phyloP scores from a whole-genome alignment of 1,140 invertebrate genomes.

The Lineus longissimus region DNA sequence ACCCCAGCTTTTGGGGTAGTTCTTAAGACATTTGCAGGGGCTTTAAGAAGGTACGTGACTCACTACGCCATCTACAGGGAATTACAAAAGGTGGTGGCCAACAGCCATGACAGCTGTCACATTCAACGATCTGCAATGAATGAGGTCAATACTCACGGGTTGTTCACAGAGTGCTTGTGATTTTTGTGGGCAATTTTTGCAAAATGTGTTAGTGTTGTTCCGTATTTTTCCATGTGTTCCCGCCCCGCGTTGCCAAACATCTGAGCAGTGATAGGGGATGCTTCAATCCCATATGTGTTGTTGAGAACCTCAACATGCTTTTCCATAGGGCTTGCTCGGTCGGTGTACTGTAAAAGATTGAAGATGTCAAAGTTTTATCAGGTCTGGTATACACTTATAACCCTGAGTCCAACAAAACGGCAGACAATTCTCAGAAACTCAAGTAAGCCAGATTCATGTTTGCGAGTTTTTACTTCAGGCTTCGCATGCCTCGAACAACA shows the following conservation, averaged over 20 bases:
- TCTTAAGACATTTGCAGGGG: too few relatives aligned
- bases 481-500: too few relatives aligned
- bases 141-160: conserved; percentile 67
- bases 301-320: conserved; percentile 84
- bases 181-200: conserved; percentile 98
- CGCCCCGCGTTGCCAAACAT: conserved; percentile 94
- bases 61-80: too few relatives aligned
- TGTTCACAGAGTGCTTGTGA: conserved; percentile 93
- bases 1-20: too few relatives aligned
- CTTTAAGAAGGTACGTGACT: too few relatives aligned
- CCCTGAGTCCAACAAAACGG: not conserved
- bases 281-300: conserved; percentile 73
- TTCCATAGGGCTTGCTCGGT: conserved; percentile 90
- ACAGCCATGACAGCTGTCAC: too few relatives aligned
- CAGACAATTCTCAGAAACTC: not conserved
- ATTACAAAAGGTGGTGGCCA: too few relatives aligned
- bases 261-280: conserved; percentile 84
- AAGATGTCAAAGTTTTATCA: too few relatives aligned
- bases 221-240: conserved; percentile 97
- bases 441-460: too few relatives aligned
- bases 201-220: conserved; percentile 83
- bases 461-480: too few relatives aligned
- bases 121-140: too few relatives aligned
- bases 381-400: too few relatives aligned
- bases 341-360: conserved; percentile 66